These are phyloP conservation scores for Spilogale gracilis DNA, from an alignment of 2,113 vertebrate species.

Conservation along the genomic window DNA sequence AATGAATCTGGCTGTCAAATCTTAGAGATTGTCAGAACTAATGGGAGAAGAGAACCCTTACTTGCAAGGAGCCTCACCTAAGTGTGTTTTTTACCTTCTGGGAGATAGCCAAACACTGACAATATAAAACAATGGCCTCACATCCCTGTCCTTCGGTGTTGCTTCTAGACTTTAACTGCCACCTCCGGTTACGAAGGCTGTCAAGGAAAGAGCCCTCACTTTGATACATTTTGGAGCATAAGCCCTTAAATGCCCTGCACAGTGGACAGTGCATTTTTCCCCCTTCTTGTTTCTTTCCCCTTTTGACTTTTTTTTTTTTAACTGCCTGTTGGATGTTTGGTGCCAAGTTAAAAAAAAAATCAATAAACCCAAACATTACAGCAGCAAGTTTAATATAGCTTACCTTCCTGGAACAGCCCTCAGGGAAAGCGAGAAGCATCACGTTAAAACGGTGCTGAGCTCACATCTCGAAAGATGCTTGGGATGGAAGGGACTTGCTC, in stretches of 20 bases:
- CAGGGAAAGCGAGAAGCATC: constrained; percentile 37
- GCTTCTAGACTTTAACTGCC: constrained; percentile 84
- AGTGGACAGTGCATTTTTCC: neutral
- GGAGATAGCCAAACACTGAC: constrained; percentile 50
- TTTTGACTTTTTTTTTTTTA: constrained; percentile 54
- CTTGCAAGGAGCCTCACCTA: neutral
- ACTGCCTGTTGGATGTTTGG: constrained; percentile 43
- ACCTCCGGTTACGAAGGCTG: constrained; percentile 78
- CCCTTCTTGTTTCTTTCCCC: constrained; percentile 68
- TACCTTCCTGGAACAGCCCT: constrained; percentile 65
- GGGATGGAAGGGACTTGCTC: constrained; percentile 71
- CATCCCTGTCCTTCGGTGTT: constrained; percentile 84
- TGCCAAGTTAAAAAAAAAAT: constrained; percentile 59
- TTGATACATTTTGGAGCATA: constrained; percentile 56
- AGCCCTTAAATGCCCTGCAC: constrained; percentile 56
- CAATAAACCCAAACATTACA: constrained; percentile 71
- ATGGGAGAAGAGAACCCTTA: constrained; percentile 82
- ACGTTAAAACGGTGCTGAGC: constrained; percentile 67
- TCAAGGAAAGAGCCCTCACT: constrained; percentile 65
- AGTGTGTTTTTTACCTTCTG: constrained; percentile 1
- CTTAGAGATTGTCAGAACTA: constrained; percentile 83
- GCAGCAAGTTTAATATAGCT: constrained; percentile 76
- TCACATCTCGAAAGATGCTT: constrained; percentile 72
- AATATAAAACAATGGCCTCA: constrained; percentile 86
- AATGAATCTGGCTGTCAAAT: constrained; percentile 85